Evolutionary conservation across 2,113 vertebrate genomes (phyloP), one percentile per base, ranked within the genome.

Genomic region (Calonectris borealis): DNA sequence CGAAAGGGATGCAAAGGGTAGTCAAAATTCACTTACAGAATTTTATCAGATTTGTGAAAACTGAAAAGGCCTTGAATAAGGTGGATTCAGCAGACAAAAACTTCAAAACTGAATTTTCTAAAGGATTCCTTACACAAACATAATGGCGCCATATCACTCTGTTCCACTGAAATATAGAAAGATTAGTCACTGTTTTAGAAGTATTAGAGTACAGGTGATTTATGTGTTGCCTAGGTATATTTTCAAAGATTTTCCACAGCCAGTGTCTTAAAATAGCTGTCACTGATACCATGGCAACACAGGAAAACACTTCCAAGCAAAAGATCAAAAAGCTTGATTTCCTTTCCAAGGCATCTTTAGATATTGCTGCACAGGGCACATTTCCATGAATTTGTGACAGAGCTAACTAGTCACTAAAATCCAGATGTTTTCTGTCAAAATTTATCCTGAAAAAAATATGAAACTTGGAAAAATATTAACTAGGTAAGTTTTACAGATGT

Each of bases 401-500:
- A 79, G 31, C 61, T 91, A 94, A 80, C 62, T 85, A 54, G 82
- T 92, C 65, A 69, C 83, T 87, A 55, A 86, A 88, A 20, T n/a
- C 81, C 90, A 97, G 65, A 87, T 97, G 86, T 92, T 96, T 96
- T 79, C 61, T 71, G 80, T 95, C 82, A 94, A 91, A 93, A 83
- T 34, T 68, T 26, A 64, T 83, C 61, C 58, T 51, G 38, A 79
- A 89, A 81, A 88, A 81, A 40, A 17, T 14, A 61, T 7, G 34
- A 72, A 92, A 83, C 27, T 49, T 88, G 32, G 75, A 83, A 95
- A 95, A 88, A 66, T n/a, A 34, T 64, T 86, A 71, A 88, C 51
- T 81, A 81, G 32, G 38, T 94, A 68, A 60, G 52, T 71, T 92
- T 90, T 72, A 82, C 52, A 68, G 48, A 38, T 31, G 19, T 68